Evolutionary conservation across 1,140 invertebrate genomes (phyloP).

Genomic region (Zaprionus davidi): DNA sequence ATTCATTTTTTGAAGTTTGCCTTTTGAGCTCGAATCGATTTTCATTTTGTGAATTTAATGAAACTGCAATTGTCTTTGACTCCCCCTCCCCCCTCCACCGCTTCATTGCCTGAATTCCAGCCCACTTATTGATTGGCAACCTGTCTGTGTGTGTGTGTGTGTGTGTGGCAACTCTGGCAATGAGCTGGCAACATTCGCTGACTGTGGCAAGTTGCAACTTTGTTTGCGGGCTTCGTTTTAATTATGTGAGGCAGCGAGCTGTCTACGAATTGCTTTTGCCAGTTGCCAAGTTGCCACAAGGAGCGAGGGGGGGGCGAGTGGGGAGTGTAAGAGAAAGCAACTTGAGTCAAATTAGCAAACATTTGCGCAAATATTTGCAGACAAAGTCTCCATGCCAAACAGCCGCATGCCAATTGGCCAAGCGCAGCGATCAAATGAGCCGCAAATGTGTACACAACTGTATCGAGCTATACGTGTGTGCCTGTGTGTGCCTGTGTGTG

Average conservation of each 20-base stretch:
- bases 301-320: not conserved
- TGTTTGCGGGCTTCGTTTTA: conserved; percentile 6
- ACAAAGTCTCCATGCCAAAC: conserved; percentile 59
- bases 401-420: conserved; percentile 60
- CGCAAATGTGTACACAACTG: conserved; percentile 73
- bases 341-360: conserved; percentile 74
- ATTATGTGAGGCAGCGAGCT: conserved; percentile 10
- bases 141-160: not conserved
- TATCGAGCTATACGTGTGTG: conserved; percentile 9
- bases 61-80: not conserved
- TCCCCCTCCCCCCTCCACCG: not conserved
- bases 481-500: not conserved
- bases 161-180: not conserved
- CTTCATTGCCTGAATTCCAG: not conserved
- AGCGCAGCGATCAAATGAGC: conserved; percentile 74
- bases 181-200: not conserved
- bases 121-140: conserved; percentile 32
- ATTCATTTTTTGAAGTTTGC: too few species aligned
- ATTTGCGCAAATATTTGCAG: conserved; percentile 70
- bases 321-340: conserved; percentile 15
- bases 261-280: conserved; percentile 17
- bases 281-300: conserved; percentile 7
- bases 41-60: not conserved
- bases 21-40: too few species aligned
- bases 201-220: conserved; percentile 2